Base-by-base conservation (phyloP, 2,113 vertebrate species). In the Notothenia coriiceps region DNA sequence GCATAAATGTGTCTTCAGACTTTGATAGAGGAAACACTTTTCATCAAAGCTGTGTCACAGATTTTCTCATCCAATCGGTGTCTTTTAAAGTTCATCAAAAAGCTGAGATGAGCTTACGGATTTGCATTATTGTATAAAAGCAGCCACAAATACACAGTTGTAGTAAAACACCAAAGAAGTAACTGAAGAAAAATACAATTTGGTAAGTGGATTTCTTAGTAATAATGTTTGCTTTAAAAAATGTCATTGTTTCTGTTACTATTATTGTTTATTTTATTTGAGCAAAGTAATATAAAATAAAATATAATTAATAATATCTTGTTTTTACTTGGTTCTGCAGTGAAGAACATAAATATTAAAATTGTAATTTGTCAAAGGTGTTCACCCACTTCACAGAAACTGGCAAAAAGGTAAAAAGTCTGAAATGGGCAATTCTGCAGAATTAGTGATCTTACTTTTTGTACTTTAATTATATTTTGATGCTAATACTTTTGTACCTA, bases 81-180 rank as follows among this genome's bases (percentile, higher is more conserved):
- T 18, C 3, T 17, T 43, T 61, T 10, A 40, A 69, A 73, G 22
- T 29, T 2, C 12, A 56, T 76, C 29, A 10, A 17, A 70, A 25
- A 40, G 2, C 56, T 14, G 20, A 22, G 0, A 13, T 29, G 35
- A 3, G 50, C 50, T 68, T 2, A 22, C 51, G 63, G 5, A 68
- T 83, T 83, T 83, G 52, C 47, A 86, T 86, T 0, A 12, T 43
- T 2, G 0, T 76, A 49, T 69, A 79, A 72, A 61, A 71, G 59
- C 25, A 57, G 6, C 15, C 7, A 51, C 6, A 40, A 20, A 46
- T 55, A 55, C 43, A 35, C 20, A 44, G 25, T 8, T 12, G 13
- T 3, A 50, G 52, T 44, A 29, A 35, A 14, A 51, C 71, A 12
- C 29, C 29, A 44, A 4, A 8, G 62, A 59, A 25, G 13, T 20